phyloP scores from a whole-genome alignment of 1,140 invertebrate species.

The Diachasmimorpha longicaudata region DNA sequence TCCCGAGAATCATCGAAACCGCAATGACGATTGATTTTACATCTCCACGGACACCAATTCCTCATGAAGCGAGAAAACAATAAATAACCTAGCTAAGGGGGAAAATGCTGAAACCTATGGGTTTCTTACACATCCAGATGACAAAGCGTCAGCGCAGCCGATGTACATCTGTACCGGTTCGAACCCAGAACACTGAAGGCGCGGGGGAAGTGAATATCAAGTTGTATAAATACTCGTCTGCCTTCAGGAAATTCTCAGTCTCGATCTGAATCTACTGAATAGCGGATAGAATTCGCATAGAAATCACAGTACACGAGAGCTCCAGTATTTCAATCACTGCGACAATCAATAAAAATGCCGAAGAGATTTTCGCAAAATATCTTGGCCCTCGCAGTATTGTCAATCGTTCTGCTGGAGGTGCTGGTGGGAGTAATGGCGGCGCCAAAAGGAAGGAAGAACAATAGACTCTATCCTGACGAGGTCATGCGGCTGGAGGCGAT shows the following conservation, averaged over 20 bases:
- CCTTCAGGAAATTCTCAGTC: slow-evolving; percentile 45
- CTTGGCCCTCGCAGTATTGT: too few relatives aligned
- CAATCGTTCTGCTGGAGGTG: not conserved
- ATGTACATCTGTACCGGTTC: not conserved
- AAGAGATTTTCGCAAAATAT: too few relatives aligned
- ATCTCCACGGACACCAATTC: too few relatives aligned
- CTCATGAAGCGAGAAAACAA: too few relatives aligned
- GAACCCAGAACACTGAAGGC: not conserved
- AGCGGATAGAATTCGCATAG: not conserved
- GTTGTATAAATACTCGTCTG: slow-evolving; percentile 50
- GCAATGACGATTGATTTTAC: too few relatives aligned
- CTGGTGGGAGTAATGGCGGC: not conserved
- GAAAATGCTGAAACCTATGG: not conserved
- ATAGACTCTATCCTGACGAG: too few relatives aligned
- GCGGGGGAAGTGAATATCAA: slow-evolving; percentile 22
- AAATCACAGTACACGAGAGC: not conserved
- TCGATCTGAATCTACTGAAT: not conserved
- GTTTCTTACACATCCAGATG: not conserved
- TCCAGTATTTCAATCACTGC: not conserved
- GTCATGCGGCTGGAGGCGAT: not conserved
- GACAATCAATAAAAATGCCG: too few relatives aligned
- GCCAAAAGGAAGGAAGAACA: not conserved
- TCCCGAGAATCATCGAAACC: too few relatives aligned
- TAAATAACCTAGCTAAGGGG: not conserved
- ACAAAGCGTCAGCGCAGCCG: not conserved